Percentiles rank a stretch among this genome's conserved stretches.
Evolutionary conservation across 2,797 vertebrate species (phyloP).

Genomic region (Iguana delicatissima): DNA sequence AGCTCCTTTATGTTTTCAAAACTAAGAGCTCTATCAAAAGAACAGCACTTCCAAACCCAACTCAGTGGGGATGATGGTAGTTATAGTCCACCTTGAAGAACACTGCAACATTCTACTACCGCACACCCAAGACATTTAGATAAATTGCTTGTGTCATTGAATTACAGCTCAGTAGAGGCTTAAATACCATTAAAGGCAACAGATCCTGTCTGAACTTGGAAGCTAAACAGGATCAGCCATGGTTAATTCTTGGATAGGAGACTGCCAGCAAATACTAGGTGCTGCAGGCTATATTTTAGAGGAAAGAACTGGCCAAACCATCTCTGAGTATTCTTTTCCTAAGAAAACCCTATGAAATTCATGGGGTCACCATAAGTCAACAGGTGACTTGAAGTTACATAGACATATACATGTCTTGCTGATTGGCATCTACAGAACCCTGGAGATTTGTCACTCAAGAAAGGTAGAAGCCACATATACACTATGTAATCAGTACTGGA

Average conservation of each 20-base stretch:
- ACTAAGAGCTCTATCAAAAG: too few species aligned
- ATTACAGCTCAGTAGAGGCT: background rate
- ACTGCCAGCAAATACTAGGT: too few species aligned
- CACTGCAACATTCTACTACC: background rate
- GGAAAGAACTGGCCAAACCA: too few species aligned
- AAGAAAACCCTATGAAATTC: too few species aligned
- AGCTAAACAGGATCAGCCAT: too few species aligned
- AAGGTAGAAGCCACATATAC: background rate
- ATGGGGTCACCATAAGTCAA: too few species aligned
- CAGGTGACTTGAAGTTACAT: too few species aligned
- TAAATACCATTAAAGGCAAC: too few species aligned
- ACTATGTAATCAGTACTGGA: background rate
- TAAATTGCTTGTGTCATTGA: background rate
- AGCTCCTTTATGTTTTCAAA: background rate
- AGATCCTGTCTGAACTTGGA: too few species aligned
- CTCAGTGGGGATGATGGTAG: background rate
- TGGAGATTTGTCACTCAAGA: conserved; percentile 6
- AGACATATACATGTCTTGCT: background rate
- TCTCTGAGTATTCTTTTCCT: too few species aligned
- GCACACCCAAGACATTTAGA: background rate
- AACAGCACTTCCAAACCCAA: background rate
- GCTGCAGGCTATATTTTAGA: too few species aligned
- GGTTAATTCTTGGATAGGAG: too few species aligned
- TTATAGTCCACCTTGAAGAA: background rate
- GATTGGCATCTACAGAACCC: background rate